Evolutionary conservation across 1,140 invertebrate genomes (phyloP), one percentile per base, ranked within the genome.

Genomic region (Pomacea maculata): DNA sequence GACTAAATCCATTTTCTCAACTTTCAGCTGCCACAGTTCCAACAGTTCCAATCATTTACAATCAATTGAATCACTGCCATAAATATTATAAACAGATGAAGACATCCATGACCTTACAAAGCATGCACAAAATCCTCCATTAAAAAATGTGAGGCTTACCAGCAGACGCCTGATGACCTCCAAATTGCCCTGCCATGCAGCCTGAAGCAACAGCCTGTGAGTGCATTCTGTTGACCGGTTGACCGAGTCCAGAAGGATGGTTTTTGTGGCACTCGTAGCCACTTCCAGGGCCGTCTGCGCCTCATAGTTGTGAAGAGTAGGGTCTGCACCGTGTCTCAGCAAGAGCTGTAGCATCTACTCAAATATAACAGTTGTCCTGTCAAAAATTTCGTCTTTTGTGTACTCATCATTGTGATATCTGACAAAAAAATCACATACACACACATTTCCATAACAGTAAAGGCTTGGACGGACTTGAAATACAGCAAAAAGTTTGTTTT

Each of bases 151-250:
- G 54, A 61, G 52, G 68, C 75, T 84, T 80, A 91, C 90, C 89
- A 91, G 70, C 75, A 91, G 79, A 68, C 86, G 86, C 3, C 79
- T 82, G 72, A 90, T 83, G 34, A 90, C 82, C 45, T 85, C 81
- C 21, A 87, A 67, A 78, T 90, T 88, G 21, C 90, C 89, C 76
- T 90, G 89, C 90, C 90, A 91, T 15, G 88, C 88, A 25, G 89
- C 90, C 78, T 91, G 90, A 54, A 89, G 84, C 10, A 91, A 79
- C 4, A 88, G 79, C 52, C 85, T 83, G 78, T 89, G 88, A 61
- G 85, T 85, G 9, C 86, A 84, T 67, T 87, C 88, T 8, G 79
- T 85, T n/a, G 81, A 76, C 73, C 82, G 84, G 14, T 87, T 86
- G 29, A 89, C 86, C 64, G 88, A 88, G 64, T 90, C 88, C 29